Evolutionary conservation across 2,113 vertebrate genomes (phyloP).

Genomic region (Cisticola juncidis): DNA sequence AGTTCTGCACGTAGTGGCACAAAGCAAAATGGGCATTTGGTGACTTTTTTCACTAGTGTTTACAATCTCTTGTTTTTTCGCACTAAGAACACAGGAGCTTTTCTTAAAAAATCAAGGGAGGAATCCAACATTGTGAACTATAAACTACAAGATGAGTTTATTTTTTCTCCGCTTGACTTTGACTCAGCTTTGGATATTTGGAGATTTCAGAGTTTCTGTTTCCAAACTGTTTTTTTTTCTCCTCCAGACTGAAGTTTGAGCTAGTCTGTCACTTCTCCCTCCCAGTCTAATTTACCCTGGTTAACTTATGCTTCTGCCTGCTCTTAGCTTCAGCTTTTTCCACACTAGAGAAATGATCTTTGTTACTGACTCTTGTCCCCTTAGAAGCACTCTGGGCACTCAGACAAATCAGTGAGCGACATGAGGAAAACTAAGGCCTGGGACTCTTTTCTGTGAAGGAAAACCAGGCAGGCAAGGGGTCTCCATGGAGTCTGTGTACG

Average conservation of each 20-base stretch:
- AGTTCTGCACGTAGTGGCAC: neutral
- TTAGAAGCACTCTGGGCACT: neutral
- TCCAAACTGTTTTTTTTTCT: neutral
- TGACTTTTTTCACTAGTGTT: neutral
- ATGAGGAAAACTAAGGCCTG: neutral
- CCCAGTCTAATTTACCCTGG: neutral
- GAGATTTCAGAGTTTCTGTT: neutral
- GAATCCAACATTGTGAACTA: neutral
- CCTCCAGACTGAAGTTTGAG: neutral
- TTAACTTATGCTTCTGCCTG: neutral
- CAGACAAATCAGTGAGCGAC: neutral
- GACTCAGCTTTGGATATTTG: neutral
- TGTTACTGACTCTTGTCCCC: fast-evolving
- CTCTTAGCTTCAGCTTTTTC: neutral
- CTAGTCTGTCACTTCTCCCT: neutral
- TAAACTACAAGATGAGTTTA: neutral
- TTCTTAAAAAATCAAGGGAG: neutral
- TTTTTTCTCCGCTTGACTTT: neutral
- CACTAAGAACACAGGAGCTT: neutral
- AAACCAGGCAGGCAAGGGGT: neutral
- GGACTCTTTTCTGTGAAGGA: neutral
- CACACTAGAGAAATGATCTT: neutral
- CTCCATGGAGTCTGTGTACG: fast-evolving
- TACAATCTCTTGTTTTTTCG: neutral
- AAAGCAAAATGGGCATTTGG: neutral